These are phyloP conservation scores for Hyperoodon ampullatus DNA, from an alignment of 2,113 vertebrate genomes.

Conservation along the genomic window DNA sequence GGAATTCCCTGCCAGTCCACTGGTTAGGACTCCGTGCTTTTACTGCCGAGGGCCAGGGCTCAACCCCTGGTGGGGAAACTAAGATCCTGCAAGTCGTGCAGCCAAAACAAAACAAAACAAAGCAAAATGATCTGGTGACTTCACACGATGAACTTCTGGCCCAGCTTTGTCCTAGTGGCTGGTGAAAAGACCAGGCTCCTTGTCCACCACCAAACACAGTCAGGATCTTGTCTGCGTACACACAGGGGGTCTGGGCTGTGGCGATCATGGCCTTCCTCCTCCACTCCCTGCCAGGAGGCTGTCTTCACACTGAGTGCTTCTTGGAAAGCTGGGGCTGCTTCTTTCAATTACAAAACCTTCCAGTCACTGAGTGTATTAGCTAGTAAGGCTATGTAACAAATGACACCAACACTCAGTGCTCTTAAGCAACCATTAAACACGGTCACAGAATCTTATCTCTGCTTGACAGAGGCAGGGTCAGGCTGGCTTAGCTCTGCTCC, in stretches of 20 bases:
- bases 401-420: background rate
- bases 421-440: background rate
- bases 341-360: background rate
- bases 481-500: background rate
- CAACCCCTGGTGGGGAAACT: too few species aligned
- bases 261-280: background rate
- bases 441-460: background rate
- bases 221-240: background rate
- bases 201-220: background rate
- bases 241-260: background rate
- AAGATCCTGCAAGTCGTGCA: too few species aligned
- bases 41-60: too few species aligned
- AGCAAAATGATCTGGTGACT: background rate
- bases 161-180: background rate
- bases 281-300: background rate
- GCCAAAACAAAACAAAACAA: too few species aligned
- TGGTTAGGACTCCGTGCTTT: too few species aligned
- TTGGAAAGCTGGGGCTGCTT: background rate
- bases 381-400: background rate
- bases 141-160: background rate
- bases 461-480: background rate
- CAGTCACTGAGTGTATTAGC: background rate
- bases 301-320: background rate
- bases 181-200: background rate
- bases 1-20: background rate